Percentiles rank a stretch among this genome's conserved stretches.
phyloP scores from a whole-genome alignment of 2,113 vertebrate species.

The Aldabrachelys gigantea region DNA sequence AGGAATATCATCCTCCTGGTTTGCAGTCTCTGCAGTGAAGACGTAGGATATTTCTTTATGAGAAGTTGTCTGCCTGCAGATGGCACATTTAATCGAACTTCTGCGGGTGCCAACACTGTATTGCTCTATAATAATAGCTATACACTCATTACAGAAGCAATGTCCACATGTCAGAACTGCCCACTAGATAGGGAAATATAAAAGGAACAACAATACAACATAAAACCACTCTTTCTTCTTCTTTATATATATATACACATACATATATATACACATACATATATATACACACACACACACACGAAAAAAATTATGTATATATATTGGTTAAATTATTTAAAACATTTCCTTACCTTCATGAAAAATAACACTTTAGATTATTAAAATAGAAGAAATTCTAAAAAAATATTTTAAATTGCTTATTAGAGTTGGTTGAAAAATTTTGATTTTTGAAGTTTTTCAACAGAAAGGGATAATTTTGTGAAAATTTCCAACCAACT shows the following conservation, averaged over 20 bases:
- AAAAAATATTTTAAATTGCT: neutral
- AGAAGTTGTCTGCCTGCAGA: conserved; percentile 95
- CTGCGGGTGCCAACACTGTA: conserved; percentile 92
- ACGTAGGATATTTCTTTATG: conserved; percentile 98
- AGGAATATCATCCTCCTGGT: conserved; percentile 91
- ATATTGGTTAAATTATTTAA: neutral
- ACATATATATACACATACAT: neutral
- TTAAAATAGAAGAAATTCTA: neutral
- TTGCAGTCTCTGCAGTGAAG: conserved; percentile 90
- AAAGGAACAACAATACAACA: neutral
- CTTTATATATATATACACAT: neutral
- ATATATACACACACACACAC: too few species aligned
- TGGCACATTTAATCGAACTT: conserved; percentile 95
- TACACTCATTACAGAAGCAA: conserved; percentile 97
- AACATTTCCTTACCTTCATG: neutral
- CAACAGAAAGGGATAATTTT: neutral
- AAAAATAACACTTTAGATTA: neutral
- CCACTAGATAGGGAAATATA: conserved; percentile 83
- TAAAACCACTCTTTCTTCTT: neutral
- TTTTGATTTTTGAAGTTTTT: neutral
- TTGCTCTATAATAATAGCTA: conserved; percentile 95
- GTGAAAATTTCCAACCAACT: neutral
- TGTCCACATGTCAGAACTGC: conserved; percentile 97
- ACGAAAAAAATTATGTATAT: neutral
- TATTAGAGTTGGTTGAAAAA: neutral